Percentiles rank a stretch among this genome's conserved stretches.
These are phyloP conservation scores for Enteromius unitaeniatus DNA, from an alignment of 2,797 vertebrate genomes.

Conservation along the genomic window DNA sequence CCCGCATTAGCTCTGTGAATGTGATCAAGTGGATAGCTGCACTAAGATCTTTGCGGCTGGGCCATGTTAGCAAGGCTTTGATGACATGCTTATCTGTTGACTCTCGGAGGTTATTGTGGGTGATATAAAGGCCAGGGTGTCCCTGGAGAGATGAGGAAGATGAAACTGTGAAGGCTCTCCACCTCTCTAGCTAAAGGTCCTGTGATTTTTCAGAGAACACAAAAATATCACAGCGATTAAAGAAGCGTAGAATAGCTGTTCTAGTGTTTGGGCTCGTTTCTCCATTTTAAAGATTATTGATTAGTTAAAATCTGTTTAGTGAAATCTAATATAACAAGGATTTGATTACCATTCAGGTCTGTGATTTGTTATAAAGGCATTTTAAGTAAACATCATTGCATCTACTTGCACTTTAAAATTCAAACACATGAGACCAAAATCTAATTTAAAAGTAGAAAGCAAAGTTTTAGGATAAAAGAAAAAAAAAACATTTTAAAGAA, in stretches of 20 bases:
- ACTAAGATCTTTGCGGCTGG: constrained; percentile 13
- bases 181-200: constrained; percentile 26
- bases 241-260: constrained; percentile 7
- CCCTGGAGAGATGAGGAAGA: constrained; percentile 30
- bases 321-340: neutral
- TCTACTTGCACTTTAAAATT: neutral
- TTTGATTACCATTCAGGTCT: neutral
- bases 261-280: neutral
- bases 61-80: constrained; percentile 21
- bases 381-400: neutral
- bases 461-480: neutral
- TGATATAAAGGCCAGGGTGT: constrained; percentile 25
- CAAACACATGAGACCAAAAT: neutral
- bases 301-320: constrained; percentile 1
- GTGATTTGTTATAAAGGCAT: neutral
- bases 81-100: constrained; percentile 32
- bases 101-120: constrained; percentile 24
- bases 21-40: constrained; percentile 46
- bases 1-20: constrained; percentile 38
- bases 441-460: neutral
- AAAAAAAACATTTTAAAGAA: neutral
- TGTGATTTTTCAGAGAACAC: constrained; percentile 33
- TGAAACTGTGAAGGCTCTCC: constrained; percentile 22
- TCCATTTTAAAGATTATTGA: neutral
- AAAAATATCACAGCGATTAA: neutral